phyloP scores from a whole-genome alignment of 1,140 invertebrate genomes.

The Calephelis nemesis region DNA sequence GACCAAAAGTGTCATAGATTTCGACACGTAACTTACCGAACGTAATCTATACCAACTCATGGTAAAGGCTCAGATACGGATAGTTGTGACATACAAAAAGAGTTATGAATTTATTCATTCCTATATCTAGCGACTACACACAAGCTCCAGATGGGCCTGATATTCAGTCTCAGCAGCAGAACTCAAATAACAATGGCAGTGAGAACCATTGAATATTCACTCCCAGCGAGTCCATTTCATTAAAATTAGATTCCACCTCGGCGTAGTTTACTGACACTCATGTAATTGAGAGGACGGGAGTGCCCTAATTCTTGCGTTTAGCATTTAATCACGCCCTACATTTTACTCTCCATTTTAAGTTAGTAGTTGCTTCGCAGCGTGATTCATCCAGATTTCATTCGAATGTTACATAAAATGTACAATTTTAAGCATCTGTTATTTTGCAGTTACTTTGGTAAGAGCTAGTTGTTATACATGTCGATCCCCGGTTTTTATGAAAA shows the following conservation, averaged over 20 bases:
- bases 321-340: constrained; percentile 11
- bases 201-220: constrained; percentile 29
- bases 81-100: too few relatives aligned
- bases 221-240: constrained; percentile 28
- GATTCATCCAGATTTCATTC: not conserved
- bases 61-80: too few relatives aligned
- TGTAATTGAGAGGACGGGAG: constrained; percentile 20
- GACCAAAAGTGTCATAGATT: too few relatives aligned
- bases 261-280: constrained; percentile 22
- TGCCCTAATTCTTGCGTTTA: constrained; percentile 14
- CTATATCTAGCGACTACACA: too few relatives aligned
- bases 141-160: not conserved
- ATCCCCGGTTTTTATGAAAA: too few relatives aligned
- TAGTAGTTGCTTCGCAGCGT: not conserved
- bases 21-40: too few relatives aligned
- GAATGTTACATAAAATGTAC: not conserved
- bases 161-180: constrained; percentile 1
- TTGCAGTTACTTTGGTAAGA: too few relatives aligned
- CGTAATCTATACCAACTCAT: too few relatives aligned
- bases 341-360: constrained; percentile 5
- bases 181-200: constrained; percentile 14
- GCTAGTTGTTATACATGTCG: too few relatives aligned
- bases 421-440: too few relatives aligned
- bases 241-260: constrained; percentile 36
- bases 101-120: too few relatives aligned